phyloP scores from a whole-genome alignment of 2,888 invertebrate genomes.

The Blomia tropicalis region DNA sequence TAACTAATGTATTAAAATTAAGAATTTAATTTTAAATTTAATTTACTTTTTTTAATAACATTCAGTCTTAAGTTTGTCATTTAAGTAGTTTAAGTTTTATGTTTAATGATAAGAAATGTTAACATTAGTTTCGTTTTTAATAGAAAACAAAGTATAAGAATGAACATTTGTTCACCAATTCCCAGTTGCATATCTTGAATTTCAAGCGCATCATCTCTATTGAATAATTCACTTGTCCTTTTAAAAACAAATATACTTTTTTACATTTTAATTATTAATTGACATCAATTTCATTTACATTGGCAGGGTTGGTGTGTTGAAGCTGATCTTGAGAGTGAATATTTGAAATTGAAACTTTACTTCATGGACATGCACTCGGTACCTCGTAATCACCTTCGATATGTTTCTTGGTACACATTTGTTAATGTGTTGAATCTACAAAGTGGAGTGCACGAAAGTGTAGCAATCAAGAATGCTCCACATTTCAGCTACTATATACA shows the following conservation, averaged over 20 bases:
- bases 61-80: too few species aligned
- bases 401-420: constrained; percentile 32
- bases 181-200: too few species aligned
- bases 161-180: too few species aligned
- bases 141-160: neutral
- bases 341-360: constrained; percentile 46
- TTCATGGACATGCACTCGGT: constrained; percentile 61
- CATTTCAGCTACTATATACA: constrained; percentile 64
- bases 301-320: constrained; percentile 54
- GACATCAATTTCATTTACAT: too few species aligned
- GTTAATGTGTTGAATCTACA: constrained; percentile 30
- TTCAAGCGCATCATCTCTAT: too few species aligned
- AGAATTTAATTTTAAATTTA: too few species aligned
- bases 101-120: too few species aligned
- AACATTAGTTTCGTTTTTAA: neutral
- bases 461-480: constrained; percentile 53
- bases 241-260: neutral
- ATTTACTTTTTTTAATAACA: too few species aligned
- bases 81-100: too few species aligned
- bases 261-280: neutral
- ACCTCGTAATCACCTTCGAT: constrained; percentile 54
- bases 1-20: neutral
- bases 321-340: constrained; percentile 58
- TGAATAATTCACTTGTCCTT: neutral
- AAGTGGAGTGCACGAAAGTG: constrained; percentile 45